Conservation (phyloP, 2,888 invertebrate species). For the Eueremaeus valkanovi region DNA sequence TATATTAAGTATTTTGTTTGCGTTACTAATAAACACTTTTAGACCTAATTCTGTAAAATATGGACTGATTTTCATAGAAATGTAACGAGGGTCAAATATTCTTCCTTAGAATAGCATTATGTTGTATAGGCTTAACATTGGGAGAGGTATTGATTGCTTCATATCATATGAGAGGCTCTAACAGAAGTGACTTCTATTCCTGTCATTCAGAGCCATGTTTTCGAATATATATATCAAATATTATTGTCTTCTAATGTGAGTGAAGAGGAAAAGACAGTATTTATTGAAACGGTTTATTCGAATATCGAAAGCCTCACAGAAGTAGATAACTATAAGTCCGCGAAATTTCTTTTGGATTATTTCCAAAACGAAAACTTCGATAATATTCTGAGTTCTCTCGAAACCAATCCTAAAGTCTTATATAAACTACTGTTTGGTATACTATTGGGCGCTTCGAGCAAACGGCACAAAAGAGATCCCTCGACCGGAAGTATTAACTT, state of each 20-base stretch:
- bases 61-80: too few relatives aligned
- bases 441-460: not conserved
- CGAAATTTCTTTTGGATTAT: slow-evolving; percentile 61
- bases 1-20: too few relatives aligned
- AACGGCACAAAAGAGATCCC: not conserved
- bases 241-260: slow-evolving; percentile 18
- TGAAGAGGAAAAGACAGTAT: slow-evolving; percentile 32
- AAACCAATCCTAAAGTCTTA: slow-evolving; percentile 54
- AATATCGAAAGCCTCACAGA: slow-evolving; percentile 54
- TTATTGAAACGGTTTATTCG: slow-evolving; percentile 27
- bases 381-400: slow-evolving; percentile 51
- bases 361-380: slow-evolving; percentile 50
- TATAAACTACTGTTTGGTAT: slow-evolving; percentile 61
- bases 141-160: too few relatives aligned
- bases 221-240: slow-evolving; percentile 7
- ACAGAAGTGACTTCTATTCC: too few relatives aligned
- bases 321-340: slow-evolving; percentile 62
- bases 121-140: too few relatives aligned
- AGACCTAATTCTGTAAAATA: too few relatives aligned
- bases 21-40: too few relatives aligned
- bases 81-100: too few relatives aligned
- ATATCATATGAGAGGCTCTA: too few relatives aligned
- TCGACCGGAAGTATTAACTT: slow-evolving; percentile 24
- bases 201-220: slow-evolving; percentile 33
- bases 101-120: too few relatives aligned